Evolutionary conservation across 2,113 vertebrate species (phyloP).

Genomic region (Hirundichthys speculiger): DNA sequence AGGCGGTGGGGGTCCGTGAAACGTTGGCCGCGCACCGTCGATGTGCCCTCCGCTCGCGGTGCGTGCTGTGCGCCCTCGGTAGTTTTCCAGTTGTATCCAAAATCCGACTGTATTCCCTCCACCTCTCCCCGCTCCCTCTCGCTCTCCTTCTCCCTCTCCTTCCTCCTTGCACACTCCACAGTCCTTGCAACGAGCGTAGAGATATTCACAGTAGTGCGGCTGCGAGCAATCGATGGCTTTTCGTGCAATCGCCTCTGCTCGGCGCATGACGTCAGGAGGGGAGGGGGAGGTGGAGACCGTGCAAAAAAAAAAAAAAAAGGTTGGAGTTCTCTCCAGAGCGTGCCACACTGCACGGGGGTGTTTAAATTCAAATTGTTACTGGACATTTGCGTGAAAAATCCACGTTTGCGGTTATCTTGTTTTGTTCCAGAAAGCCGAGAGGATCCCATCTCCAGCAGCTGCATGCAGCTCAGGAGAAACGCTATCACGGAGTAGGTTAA

Average conservation of each 20-base stretch:
- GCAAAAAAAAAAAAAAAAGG: no score
- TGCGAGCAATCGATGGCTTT: constrained; percentile 80
- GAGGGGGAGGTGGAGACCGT: constrained; percentile 72
- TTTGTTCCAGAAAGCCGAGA: neutral
- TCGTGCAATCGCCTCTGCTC: constrained; percentile 82
- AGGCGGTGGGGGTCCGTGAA: constrained; percentile 36
- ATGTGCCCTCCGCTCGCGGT: constrained; percentile 53
- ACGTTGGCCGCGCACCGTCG: constrained; percentile 56
- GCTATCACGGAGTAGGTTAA: neutral
- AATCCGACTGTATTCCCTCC: constrained; percentile 70
- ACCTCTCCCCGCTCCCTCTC: constrained; percentile 39
- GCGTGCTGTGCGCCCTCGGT: constrained; percentile 59
- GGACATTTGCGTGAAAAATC: neutral
- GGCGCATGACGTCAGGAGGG: constrained; percentile 83
- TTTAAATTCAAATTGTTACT: constrained; percentile 50
- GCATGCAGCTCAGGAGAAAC: neutral
- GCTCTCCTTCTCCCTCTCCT: constrained; percentile 54
- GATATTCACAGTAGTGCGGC: constrained; percentile 79
- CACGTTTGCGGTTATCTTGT: neutral
- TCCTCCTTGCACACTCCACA: constrained; percentile 60
- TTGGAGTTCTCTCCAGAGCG: constrained; percentile 60
- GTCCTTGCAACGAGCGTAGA: constrained; percentile 74
- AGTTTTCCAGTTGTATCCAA: constrained; percentile 76
- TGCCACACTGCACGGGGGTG: constrained; percentile 39
- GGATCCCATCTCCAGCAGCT: constrained; percentile 2